Percentiles rank a stretch among this genome's conserved stretches.
Conservation (phyloP, 2,888 invertebrate genomes). For the Scrobipalpa costella region DNA sequence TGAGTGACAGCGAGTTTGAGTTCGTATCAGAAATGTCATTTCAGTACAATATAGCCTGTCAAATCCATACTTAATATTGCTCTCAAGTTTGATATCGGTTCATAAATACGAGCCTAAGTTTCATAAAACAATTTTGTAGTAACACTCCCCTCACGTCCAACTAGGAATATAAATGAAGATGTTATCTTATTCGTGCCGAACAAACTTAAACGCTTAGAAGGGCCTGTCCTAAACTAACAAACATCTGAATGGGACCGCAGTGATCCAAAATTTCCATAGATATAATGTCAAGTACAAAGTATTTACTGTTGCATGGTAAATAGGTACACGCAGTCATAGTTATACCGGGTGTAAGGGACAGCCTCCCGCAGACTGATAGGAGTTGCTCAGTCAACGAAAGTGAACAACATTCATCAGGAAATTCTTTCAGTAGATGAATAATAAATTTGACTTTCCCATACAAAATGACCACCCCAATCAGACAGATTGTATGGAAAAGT, state of each 20-base stretch:
- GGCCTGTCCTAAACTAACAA: conserved; percentile 24
- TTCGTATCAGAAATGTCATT: too few relatives aligned
- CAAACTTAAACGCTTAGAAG: conserved; percentile 23
- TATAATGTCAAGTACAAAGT: conserved; percentile 14
- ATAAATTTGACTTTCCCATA: too few relatives aligned
- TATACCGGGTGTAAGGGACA: background rate
- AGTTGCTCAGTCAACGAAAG: too few relatives aligned
- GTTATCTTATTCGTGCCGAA: conserved; percentile 22
- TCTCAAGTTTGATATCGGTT: background rate
- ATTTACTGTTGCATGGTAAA: too few relatives aligned
- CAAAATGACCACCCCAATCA: too few relatives aligned
- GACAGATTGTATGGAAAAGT: too few relatives aligned
- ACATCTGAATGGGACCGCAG: conserved; percentile 12
- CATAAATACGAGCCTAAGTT: background rate
- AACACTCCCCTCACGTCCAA: conserved; percentile 16
- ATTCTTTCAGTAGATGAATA: too few relatives aligned
- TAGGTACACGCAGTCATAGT: background rate
- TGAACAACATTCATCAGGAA: too few relatives aligned
- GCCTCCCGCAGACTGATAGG: too few relatives aligned
- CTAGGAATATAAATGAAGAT: conserved; percentile 21
- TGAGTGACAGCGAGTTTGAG: too few relatives aligned
- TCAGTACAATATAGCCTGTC: too few relatives aligned
- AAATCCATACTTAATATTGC: too few relatives aligned
- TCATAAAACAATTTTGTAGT: background rate
- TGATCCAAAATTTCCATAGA: conserved; percentile 19